Evolutionary conservation across 2,888 invertebrate genomes (phyloP), one percentile per base, ranked within the genome.

Genomic region (Athalia cordata): DNA sequence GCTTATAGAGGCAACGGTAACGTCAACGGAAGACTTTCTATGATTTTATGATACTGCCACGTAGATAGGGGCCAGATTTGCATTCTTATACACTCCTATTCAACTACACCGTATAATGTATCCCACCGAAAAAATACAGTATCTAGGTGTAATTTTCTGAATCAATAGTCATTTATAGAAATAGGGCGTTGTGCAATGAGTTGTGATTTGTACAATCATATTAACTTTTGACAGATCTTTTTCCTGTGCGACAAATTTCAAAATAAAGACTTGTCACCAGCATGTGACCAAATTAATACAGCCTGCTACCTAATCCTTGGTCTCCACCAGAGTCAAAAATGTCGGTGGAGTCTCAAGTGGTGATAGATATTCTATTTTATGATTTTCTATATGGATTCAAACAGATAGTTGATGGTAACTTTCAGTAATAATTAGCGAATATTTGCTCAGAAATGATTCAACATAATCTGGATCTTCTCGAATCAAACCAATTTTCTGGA

Each of bases 1-100:
- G 80, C 92, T 97, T 66, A 96, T 96, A 83, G 96, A 97, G 90
- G 96, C 96, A 11, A 96, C 96, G 0, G 91, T 95, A 81, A 93
- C 94, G 0, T 93, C 93, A 6, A 93, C 92, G 43, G 92, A 93
- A 86, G 92, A 92, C 79, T 90, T 91, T 84, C 84, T 91, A 80
- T 90, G 84, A 89, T 75, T 62, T 49, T 74, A 8, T 68, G n/a
- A 65, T 65, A 57, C 9, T 57, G 8, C 29, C 43, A 68, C 52
- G 3, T 68, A 29, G 9, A 55, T 68, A 9, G 55, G 52, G 6
- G 52, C n/a, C 6, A 43, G 55, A 13, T 68, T 55, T 3, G 9
- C 8, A 6, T 9, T 8, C 49, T 49, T 6, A 49, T n/a, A 15
- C 8, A 62, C 13, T 8, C 15, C 29, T 62, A 15, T 62, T n/a